Percentiles rank a stretch among this genome's conserved stretches.
These are phyloP conservation scores for Glaucopsyche alexis DNA, from an alignment of 2,888 invertebrate species.

Conservation along the genomic window DNA sequence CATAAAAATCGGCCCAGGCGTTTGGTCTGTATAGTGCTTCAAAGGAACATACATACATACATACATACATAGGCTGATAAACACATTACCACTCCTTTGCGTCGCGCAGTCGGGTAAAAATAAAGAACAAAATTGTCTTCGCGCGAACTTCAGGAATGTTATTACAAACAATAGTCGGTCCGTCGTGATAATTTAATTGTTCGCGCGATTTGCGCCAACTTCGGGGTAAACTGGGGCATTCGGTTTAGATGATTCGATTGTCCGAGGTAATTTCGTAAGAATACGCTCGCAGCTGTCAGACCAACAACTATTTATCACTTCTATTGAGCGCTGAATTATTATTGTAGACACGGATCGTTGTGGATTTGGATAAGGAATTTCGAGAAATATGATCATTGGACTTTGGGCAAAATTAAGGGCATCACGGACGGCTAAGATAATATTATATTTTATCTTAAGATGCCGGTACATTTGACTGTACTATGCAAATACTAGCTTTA, in stretches of 20 bases:
- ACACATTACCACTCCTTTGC: too few relatives aligned
- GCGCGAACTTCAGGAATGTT: too few relatives aligned
- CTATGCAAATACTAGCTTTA: too few relatives aligned
- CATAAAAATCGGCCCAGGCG: too few relatives aligned
- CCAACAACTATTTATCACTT: not conserved
- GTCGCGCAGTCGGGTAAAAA: too few relatives aligned
- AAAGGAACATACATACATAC: too few relatives aligned
- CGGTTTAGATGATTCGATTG: constrained; percentile 4
- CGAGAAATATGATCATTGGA: not conserved
- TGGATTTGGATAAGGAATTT: not conserved
- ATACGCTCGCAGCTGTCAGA: constrained; percentile 14
- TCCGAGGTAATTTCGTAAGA: constrained; percentile 6
- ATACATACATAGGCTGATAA: too few relatives aligned
- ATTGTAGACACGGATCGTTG: not conserved
- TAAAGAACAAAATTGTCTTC: too few relatives aligned
- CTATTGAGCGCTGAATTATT: not conserved
- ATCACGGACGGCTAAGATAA: not conserved
- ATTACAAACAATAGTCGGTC: not conserved
- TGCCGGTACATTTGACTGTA: too few relatives aligned
- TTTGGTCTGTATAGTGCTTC: too few relatives aligned
- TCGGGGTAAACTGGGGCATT: not conserved
- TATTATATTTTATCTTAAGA: not conserved
- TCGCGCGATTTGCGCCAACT: not conserved
- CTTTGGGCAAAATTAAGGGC: not conserved
- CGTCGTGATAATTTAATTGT: not conserved